Evolutionary conservation across 2,113 vertebrate genomes (phyloP), one percentile per base, ranked within the genome.

Genomic region (Leptosomus discolor): DNA sequence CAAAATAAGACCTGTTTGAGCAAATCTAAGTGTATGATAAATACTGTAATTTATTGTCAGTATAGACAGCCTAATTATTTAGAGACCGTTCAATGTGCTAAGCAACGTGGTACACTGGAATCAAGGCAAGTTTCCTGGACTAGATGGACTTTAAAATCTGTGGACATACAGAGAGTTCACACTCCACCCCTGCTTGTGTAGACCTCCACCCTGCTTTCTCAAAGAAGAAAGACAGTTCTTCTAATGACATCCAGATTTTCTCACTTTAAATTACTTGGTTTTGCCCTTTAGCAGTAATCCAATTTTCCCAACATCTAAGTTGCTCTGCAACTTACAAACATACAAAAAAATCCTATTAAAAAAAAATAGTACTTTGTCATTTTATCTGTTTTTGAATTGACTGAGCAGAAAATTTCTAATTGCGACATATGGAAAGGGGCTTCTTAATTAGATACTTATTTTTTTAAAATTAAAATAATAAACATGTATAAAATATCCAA

Each of bases 311-410:
- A 11, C 26, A 48, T 37, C 32, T 43, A 22, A 37, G 14, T 75
- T 37, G 7, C 22, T 61, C 22, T 71, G 50, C 65, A n/a, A 57
- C 15, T 60, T 67, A 41, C 11, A 85, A 46, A 58, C 12, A 23
- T 4, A 8, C 11, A 26, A 43, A 75, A 19, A 4, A 12, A 32
- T 68, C 19, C 6, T 3, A 24, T 21, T 30, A 5, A 9, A 39
- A 50, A 39, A 56, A 39, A 36, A 5, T 1, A 11, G 1, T 41
- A n/a, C 5, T 37, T 77, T 2, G 1, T 34, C 9, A 43, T 81
- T 87, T 75, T 41, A 53, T 27, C 27, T 26, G 7, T 2, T 46
- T 89, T 84, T n/a, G 20, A 80, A 46, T 12, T 34, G 43, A 22
- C 64, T 51, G 70, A 65, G 58, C 37, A 77, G 71, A 84, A 73